These are phyloP conservation scores for Chamaetylas fuelleborni DNA, from an alignment of 2,113 vertebrate genomes.

Conservation along the genomic window DNA sequence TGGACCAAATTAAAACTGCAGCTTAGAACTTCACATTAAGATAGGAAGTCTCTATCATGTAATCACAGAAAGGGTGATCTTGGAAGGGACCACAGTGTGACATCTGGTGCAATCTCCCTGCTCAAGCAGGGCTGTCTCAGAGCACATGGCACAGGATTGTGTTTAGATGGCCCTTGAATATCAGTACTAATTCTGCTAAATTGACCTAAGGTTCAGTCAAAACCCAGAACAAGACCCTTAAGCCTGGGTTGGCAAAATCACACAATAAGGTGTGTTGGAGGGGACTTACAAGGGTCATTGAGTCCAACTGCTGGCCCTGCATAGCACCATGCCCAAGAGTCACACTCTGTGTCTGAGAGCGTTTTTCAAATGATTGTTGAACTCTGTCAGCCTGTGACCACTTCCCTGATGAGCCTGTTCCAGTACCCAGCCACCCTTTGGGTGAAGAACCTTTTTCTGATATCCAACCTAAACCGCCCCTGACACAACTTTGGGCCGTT, in stretches of 20 bases:
- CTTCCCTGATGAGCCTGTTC: background rate
- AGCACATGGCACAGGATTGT: background rate
- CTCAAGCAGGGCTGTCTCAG: background rate
- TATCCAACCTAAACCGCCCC: background rate
- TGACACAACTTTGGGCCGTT: background rate
- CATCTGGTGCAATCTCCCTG: background rate
- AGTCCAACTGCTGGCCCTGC: background rate
- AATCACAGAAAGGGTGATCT: too few species aligned
- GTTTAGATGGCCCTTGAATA: background rate
- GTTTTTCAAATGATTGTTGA: background rate
- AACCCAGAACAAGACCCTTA: background rate
- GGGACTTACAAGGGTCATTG: background rate
- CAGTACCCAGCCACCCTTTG: accelerated
- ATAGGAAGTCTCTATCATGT: background rate
- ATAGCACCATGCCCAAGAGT: background rate
- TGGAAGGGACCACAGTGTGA: background rate
- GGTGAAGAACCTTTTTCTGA: background rate
- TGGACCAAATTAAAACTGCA: background rate
- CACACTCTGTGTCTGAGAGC: background rate
- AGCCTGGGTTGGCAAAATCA: background rate
- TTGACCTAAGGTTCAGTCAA: background rate
- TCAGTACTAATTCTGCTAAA: background rate
- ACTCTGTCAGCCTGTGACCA: background rate
- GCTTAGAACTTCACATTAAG: background rate
- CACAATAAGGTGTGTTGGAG: background rate